Percentiles rank a stretch among this genome's conserved stretches.
Evolutionary conservation across 2,888 invertebrate genomes (phyloP).

Genomic region (Lasioglossum marginatum): DNA sequence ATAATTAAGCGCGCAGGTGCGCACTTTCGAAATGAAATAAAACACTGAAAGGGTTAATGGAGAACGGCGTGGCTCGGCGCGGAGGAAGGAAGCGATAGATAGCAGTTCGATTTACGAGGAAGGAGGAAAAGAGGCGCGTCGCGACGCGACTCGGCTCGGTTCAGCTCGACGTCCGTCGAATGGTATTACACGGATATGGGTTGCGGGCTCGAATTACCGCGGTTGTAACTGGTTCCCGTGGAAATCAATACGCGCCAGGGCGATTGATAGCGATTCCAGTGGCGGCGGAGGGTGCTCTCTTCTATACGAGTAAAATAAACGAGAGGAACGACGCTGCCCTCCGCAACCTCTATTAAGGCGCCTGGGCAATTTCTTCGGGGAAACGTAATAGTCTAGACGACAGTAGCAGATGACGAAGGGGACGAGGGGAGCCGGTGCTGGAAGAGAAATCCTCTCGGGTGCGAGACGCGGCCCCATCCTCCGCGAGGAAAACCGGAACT

Average conservation of each 20-base stretch:
- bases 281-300: slow-evolving; percentile 10
- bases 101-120: slow-evolving; percentile 11
- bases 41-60: not conserved
- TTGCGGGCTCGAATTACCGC: slow-evolving; percentile 59
- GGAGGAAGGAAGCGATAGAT: slow-evolving; percentile 18
- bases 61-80: not conserved
- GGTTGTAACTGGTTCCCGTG: slow-evolving; percentile 59
- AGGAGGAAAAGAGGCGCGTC: slow-evolving; percentile 31
- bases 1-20: not conserved
- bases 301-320: slow-evolving; percentile 53
- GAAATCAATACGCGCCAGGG: slow-evolving; percentile 62
- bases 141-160: not conserved
- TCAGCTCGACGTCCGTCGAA: slow-evolving; percentile 25
- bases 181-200: slow-evolving; percentile 54
- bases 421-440: slow-evolving; percentile 15
- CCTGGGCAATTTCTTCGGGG: slow-evolving; percentile 54
- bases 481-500: not conserved
- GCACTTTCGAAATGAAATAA: not conserved
- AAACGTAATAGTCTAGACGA: slow-evolving; percentile 58
- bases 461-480: not conserved
- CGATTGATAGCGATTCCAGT: slow-evolving; percentile 60
- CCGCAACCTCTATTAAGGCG: slow-evolving; percentile 50
- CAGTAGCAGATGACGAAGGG: not conserved
- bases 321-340: slow-evolving; percentile 37
- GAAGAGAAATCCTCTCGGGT: slow-evolving; percentile 8